Base-by-base conservation (phyloP, 2,797 vertebrate genomes). In the Pygocentrus nattereri region DNA sequence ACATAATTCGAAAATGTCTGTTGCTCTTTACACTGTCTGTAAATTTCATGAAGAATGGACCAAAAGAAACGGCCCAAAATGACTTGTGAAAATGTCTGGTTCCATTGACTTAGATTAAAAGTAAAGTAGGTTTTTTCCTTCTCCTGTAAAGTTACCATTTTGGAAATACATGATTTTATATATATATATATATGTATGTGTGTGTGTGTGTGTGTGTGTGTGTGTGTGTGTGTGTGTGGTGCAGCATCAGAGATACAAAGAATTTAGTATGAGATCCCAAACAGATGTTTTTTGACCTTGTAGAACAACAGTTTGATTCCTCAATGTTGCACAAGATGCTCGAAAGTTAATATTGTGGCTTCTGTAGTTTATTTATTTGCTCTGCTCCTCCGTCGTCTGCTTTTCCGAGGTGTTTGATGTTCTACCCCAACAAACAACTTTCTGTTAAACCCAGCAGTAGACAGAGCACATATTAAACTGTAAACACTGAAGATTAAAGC, bases 401-500 rank as follows among this genome's bases (percentile, higher is more conserved):
- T 50, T 52, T 65, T 77, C 71, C 56, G 10, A 82, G 65, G 65
- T 68, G 69, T 82, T 74, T 74, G 70, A 71, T 58, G 44, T 68
- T 49, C 41, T 59, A 34, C 81, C 52, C 69, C 5, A 3, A 74
- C 38, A 62, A 69, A 69, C 61, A 79, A 50, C 38, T 56, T 54
- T 49, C 50, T 30, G 74, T 78, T 78, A 49, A 70, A 68, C 70
- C 58, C 76, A 62, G 81, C 31, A 30, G 74, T 41, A 79, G 70
- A 78, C 34, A 50, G 23, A 61, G 54, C 54, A 23, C 58, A 61
- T 27, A 83, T 83, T 83, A 83, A 78, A 61, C 58, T 27, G 81
- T 82, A 79, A 79, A 79, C 78, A 74, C 78, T 70, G 70, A 62
- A 83, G 78, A 83, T 79, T 74, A 79, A 75, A 75, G 47, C 72